Evolutionary conservation across 2,797 vertebrate genomes (phyloP).

Genomic region (Notolepis coatsorum): DNA sequence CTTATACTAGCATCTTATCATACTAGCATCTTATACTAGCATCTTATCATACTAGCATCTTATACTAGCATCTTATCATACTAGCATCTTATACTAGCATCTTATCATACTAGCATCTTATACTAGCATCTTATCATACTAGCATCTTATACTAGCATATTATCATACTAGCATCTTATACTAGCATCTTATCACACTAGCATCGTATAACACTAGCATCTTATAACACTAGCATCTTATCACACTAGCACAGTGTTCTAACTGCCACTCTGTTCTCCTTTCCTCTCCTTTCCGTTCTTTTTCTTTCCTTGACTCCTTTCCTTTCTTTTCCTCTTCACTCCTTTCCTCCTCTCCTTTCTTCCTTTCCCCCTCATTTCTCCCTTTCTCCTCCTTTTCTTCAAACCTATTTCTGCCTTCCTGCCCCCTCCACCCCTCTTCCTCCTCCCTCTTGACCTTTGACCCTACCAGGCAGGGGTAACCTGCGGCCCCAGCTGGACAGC

Average conservation of each 20-base stretch:
- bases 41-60: too few species aligned
- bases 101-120: too few species aligned
- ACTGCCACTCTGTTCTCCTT: slow-evolving; percentile 36
- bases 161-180: too few species aligned
- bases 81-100: too few species aligned
- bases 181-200: slow-evolving; percentile 50
- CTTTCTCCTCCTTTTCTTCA: not conserved
- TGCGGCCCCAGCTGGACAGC: slow-evolving; percentile 95
- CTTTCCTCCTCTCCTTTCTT: slow-evolving; percentile 5
- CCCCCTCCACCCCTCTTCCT: not conserved
- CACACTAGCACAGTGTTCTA: slow-evolving; percentile 34
- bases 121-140: too few species aligned
- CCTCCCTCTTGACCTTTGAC: not conserved
- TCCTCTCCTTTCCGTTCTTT: slow-evolving; percentile 16
- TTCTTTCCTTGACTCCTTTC: slow-evolving; percentile 4
- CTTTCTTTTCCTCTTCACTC: slow-evolving; percentile 43
- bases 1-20: too few species aligned
- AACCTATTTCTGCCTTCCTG: not conserved
- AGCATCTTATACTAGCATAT: too few species aligned
- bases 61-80: too few species aligned
- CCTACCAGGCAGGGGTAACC: slow-evolving; percentile 89
- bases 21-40: too few species aligned
- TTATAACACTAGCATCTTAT: slow-evolving; percentile 54
- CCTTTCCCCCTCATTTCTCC: not conserved
- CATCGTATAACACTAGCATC: too few species aligned